phyloP scores from a whole-genome alignment of 2,113 vertebrate species.

The Muntiacus muntjak region DNA sequence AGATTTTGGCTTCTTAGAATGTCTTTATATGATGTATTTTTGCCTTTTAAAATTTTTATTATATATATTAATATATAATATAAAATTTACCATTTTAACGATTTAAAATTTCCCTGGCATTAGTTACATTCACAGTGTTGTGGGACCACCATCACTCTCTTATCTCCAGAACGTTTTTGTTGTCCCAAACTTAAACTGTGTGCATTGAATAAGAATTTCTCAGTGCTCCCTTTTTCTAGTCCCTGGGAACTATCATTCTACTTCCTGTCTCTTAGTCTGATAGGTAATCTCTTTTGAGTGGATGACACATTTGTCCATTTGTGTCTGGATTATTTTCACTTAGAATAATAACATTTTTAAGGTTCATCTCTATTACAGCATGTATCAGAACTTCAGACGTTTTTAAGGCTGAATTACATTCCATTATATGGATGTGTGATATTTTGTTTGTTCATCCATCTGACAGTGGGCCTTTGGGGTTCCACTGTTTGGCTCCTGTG shows the following conservation, averaged over 20 bases:
- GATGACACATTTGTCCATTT: neutral
- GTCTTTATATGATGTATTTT: neutral
- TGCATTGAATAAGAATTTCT: neutral
- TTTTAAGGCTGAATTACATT: neutral
- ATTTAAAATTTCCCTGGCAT: neutral
- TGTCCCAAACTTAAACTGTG: neutral
- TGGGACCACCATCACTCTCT: neutral
- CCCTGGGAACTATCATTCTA: neutral
- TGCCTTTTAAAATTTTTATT: neutral
- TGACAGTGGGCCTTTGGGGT: neutral
- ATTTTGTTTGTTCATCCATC: neutral
- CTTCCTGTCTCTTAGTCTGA: neutral
- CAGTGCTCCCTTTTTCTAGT: neutral
- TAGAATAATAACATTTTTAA: neutral
- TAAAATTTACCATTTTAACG: neutral
- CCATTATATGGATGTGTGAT: neutral
- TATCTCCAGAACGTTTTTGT: neutral
- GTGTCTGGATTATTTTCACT: neutral
- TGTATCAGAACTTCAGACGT: neutral
- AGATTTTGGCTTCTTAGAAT: neutral
- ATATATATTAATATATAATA: neutral
- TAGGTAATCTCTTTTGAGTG: neutral
- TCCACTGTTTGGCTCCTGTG: neutral
- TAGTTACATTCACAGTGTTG: neutral
- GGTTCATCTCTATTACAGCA: neutral